Evolutionary conservation across 2,888 invertebrate genomes (phyloP).

Genomic region (Aleiodes leptofemur): DNA sequence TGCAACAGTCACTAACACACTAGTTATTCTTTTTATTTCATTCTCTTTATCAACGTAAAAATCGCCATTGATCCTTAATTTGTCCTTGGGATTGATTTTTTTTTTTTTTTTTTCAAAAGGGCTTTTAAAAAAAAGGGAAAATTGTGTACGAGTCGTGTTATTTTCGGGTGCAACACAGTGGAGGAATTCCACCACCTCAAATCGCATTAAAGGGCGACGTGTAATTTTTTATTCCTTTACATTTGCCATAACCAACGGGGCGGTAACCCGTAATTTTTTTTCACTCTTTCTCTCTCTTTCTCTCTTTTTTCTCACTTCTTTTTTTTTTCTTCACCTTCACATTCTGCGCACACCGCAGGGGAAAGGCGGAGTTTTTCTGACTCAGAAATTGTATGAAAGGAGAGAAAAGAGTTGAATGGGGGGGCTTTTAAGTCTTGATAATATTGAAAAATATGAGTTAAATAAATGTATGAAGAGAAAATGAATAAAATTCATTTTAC

Average conservation of each 20-base stretch:
- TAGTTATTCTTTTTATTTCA: constrained; percentile 5
- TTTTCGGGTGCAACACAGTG: constrained; percentile 45
- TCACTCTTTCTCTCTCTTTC: constrained; percentile 13
- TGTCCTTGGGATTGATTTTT: constrained; percentile 50
- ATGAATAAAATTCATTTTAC: constrained; percentile 16
- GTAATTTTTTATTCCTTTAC: constrained; percentile 67
- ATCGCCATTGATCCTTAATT: constrained; percentile 66
- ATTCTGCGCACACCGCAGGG: constrained; percentile 45
- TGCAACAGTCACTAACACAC: constrained; percentile 57
- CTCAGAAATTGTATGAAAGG: constrained; percentile 49
- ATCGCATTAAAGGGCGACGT: constrained; percentile 71
- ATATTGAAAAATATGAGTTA: constrained; percentile 21
- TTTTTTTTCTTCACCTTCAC: constrained; percentile 53
- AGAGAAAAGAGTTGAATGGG: constrained; percentile 54
- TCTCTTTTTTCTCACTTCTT: constrained; percentile 57
- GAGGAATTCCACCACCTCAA: constrained; percentile 57
- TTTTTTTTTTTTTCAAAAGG: background rate
- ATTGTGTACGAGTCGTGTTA: constrained; percentile 44
- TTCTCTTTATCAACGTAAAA: constrained; percentile 50
- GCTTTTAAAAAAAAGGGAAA: constrained; percentile 5
- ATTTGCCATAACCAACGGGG: constrained; percentile 55
- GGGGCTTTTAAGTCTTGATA: constrained; percentile 34
- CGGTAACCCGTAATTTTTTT: constrained; percentile 62
- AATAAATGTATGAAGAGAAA: constrained; percentile 25
- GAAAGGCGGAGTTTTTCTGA: constrained; percentile 49